Base-by-base conservation (phyloP, 2,113 vertebrate genomes). In the Morone saxatilis region DNA sequence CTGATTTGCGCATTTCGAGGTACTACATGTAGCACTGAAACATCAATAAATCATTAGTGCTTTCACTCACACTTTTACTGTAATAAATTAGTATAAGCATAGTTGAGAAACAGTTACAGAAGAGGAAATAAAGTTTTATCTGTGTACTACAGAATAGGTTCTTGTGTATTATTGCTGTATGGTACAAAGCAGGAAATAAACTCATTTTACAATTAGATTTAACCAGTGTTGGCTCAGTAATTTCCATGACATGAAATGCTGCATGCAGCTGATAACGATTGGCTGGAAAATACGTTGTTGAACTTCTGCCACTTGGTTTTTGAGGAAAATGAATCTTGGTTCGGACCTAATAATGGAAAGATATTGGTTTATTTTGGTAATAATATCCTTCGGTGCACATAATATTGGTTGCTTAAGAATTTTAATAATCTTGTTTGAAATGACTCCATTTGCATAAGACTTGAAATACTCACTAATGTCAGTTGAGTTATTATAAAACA, bases 391-490 rank as follows among this genome's bases (percentile, higher is more conserved):
- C 31, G 41, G 19, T 7, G 2, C 5, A 20, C 20, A 40, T 66
- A 7, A 47, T 40, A 47, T 68, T 60, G 9, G 51, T 20, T 50
- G 47, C 38, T 16, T 41, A 2, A 68, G 19, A 56, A 62, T 8
- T 53, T 3, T 48, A 68, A 48, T 47, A 17, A 45, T 17, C 22
- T n/a, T 19, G n/a, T n/a, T 60, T 66, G 0, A 45, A 43, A 51
- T 36, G 43, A 54, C 5, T 20, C 31, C 20, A 62, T 81, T 11
- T 56, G 14, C 78, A 66, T 74, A 22, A 83, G 53, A 56, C 22
- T 67, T 31, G 6, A 41, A 45, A 54, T 19, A 11, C 7, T 61
- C 25, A 38, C 20, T 41, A 8, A 62, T 53, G 10, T 76, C 47
- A 61, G 62, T 14, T 20, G n/a, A 45, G 40, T 56, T 73, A 56